These are phyloP conservation scores for Tipula vernalis DNA, from an alignment of 2,888 invertebrate species.

Conservation along the genomic window DNA sequence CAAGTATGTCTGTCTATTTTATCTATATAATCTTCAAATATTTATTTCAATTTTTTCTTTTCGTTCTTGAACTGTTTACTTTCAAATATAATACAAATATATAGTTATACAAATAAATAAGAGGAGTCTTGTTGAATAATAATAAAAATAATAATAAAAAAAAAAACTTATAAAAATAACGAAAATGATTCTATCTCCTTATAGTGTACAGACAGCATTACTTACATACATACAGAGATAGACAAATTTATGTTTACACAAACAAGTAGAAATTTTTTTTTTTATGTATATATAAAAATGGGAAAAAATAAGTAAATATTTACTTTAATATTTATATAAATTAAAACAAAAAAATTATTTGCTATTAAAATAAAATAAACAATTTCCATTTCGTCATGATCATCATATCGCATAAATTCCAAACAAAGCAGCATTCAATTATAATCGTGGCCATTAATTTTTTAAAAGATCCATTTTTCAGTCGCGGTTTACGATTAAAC, in stretches of 20 bases:
- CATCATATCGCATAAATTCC: neutral
- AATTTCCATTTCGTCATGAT: neutral
- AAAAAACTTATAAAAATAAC: neutral
- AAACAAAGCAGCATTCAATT: too few relatives aligned
- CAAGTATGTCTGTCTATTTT: conserved; percentile 10
- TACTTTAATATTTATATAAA: neutral
- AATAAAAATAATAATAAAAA: neutral
- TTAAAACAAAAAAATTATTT: neutral
- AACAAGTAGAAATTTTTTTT: neutral
- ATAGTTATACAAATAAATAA: neutral
- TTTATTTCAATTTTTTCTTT: neutral
- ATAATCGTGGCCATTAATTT: neutral
- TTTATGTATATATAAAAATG: neutral
- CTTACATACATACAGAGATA: neutral
- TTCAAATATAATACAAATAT: neutral
- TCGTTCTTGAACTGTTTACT: neutral
- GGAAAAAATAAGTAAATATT: neutral
- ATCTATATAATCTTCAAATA: conserved; percentile 7
- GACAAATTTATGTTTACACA: neutral
- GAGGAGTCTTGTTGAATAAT: conserved; percentile 5
- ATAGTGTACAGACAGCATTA: neutral
- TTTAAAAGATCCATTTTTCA: too few relatives aligned
- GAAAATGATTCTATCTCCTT: neutral
- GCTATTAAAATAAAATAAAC: conserved; percentile 4
- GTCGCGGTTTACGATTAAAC: neutral